These are phyloP conservation scores for Tethea ocularis DNA, from an alignment of 2,888 invertebrate species.

Conservation along the genomic window DNA sequence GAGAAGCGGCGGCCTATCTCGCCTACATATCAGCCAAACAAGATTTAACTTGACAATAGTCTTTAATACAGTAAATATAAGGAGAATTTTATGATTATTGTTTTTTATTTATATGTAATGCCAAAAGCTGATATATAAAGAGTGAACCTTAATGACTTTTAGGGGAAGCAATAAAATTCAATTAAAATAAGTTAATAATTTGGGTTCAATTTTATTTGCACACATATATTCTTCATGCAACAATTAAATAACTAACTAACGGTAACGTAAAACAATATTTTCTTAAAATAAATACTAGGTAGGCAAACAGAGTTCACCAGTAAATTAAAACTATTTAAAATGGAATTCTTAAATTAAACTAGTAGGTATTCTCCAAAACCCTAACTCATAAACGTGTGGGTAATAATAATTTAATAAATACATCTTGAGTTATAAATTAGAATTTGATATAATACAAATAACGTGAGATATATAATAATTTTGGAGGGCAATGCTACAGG, in stretches of 20 bases:
- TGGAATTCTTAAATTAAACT: not conserved
- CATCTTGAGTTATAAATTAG: too few species aligned
- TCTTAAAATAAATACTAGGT: not conserved
- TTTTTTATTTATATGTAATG: not conserved
- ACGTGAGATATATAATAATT: too few species aligned
- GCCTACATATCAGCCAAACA: slow-evolving; percentile 34
- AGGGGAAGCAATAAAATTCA: slow-evolving; percentile 16
- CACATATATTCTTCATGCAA: not conserved
- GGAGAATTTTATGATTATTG: not conserved
- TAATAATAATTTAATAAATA: too few species aligned
- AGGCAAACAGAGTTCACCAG: not conserved
- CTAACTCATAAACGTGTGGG: too few species aligned
- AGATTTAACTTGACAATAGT: slow-evolving; percentile 22
- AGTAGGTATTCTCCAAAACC: not conserved
- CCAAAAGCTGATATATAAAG: too few species aligned
- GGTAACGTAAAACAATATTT: slow-evolving; percentile 15
- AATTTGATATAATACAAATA: too few species aligned
- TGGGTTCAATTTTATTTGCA: slow-evolving; percentile 6
- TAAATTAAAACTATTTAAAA: not conserved
- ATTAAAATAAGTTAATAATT: slow-evolving; percentile 8
- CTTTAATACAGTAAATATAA: slow-evolving; percentile 11
- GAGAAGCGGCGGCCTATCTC: slow-evolving; percentile 57
- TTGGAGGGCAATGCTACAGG: too few species aligned
- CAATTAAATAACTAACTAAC: slow-evolving; percentile 6
- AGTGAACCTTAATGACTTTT: too few species aligned